Conservation (phyloP, 2,888 invertebrate genomes). For the Dicycla oo region DNA sequence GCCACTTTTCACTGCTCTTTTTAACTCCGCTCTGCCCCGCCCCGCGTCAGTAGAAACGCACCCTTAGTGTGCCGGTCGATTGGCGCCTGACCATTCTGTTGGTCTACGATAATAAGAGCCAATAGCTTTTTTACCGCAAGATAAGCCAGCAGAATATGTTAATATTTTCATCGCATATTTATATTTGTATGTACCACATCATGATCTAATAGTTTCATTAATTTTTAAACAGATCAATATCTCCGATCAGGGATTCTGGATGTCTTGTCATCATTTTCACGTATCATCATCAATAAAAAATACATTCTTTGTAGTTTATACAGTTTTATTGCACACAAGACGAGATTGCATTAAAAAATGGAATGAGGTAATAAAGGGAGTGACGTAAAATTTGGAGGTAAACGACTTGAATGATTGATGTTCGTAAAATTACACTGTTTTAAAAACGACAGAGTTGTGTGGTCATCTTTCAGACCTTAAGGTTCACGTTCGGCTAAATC, state of each 20-base stretch:
- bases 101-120: constrained; percentile 48
- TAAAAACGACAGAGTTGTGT: constrained; percentile 76
- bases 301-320: constrained; percentile 49
- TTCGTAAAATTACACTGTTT: constrained; percentile 82
- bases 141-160: constrained; percentile 46
- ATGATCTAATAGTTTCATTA: constrained; percentile 49
- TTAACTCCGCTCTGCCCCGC: too few relatives aligned
- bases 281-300: constrained; percentile 43
- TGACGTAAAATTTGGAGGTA: constrained; percentile 84
- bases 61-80: constrained; percentile 33
- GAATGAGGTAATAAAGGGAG: constrained; percentile 81
- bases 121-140: constrained; percentile 52
- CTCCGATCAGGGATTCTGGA: constrained; percentile 16
- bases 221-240: constrained; percentile 28
- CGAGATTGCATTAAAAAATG: constrained; percentile 82
- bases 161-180: constrained; percentile 45
- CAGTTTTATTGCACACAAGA: constrained; percentile 63
- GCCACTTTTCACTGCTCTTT: too few relatives aligned
- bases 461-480: constrained; percentile 66
- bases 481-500: constrained; percentile 59
- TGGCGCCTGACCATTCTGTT: constrained; percentile 57
- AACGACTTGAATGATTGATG: constrained; percentile 88
- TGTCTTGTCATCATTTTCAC: constrained; percentile 21
- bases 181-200: constrained; percentile 28
- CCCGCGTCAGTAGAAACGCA: too few relatives aligned